Conservation (phyloP, 2,797 vertebrate genomes). For the Parauchenoglanis punctatus region DNA sequence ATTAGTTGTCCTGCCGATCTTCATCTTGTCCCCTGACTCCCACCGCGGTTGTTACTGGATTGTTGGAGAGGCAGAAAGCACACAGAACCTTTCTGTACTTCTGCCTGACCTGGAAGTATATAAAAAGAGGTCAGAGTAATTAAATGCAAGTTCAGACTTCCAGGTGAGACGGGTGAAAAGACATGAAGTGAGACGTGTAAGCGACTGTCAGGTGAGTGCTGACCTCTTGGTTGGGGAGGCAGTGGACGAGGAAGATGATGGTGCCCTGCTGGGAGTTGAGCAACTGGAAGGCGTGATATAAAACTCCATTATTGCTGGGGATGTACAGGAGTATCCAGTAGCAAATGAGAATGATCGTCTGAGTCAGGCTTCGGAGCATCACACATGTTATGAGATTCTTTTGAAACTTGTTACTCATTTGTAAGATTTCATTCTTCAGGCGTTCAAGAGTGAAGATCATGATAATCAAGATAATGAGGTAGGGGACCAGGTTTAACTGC, state of each 20-base stretch:
- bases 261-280: slow-evolving; percentile 43
- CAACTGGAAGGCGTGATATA: background rate
- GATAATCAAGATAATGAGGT: background rate
- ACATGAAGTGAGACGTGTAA: background rate
- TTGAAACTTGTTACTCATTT: background rate
- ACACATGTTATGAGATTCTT: background rate
- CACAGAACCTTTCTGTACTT: background rate
- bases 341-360: background rate
- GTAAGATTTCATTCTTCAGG: background rate
- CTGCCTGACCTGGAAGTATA: background rate
- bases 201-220: background rate
- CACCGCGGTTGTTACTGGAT: background rate
- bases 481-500: background rate
- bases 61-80: background rate
- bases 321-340: background rate
- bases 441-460: background rate
- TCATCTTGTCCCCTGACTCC: background rate
- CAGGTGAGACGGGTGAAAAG: background rate
- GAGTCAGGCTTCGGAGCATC: background rate
- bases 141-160: background rate
- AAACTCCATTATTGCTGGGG: background rate
- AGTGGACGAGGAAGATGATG: slow-evolving; percentile 39
- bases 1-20: background rate
- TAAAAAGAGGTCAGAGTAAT: background rate
- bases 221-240: slow-evolving; percentile 25